Evolutionary conservation across 2,888 invertebrate genomes (phyloP), one percentile per base, ranked within the genome.

Genomic region (Crioceris asparagi): DNA sequence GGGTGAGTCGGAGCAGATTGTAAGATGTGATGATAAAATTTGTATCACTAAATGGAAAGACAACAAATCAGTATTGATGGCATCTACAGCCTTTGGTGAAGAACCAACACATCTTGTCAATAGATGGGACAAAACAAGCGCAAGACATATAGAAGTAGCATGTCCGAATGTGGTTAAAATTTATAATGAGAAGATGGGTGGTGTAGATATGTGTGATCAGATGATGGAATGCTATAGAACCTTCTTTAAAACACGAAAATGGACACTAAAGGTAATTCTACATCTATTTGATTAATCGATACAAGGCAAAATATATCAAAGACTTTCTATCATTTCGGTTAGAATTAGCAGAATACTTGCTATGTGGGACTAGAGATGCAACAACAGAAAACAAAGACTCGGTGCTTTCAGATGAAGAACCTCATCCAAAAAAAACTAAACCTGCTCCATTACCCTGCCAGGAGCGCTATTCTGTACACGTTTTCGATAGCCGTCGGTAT

Each of bases 141-240:
- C 8, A 32, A 40, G 15, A 27, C 17, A 29, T 14, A 32, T 8
- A 6, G 12, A 44, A 11, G 38, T 55, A 3, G 17, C 42, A n/a
- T 54, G 53, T 30, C 57, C 59, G 14, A 35, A 42, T 38, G 33
- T 57, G 5, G 52, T 57, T 2, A 50, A 33, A 21, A 45, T 45
- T 1, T 57, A 56, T 41, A 57, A 55, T 32, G 43, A 43, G 17
- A 42, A 50, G 39, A 59, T 55, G 45, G 49, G 53, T 3, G 57
- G 55, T 3, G 52, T 56, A 36, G 50, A 59, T 38, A 27, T 53
- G 3, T 30, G 49, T 21, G 53, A 59, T 29, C 51, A 53, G 17
- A 41, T 53, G 29, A 47, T 59, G 43, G 49, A 52, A n/a, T 36
- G 43, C 4, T 58, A 55, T 21, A 25, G 55, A n/a, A 48, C 52